phyloP scores from a whole-genome alignment of 2,113 vertebrate species.

The Saccopteryx bilineata region DNA sequence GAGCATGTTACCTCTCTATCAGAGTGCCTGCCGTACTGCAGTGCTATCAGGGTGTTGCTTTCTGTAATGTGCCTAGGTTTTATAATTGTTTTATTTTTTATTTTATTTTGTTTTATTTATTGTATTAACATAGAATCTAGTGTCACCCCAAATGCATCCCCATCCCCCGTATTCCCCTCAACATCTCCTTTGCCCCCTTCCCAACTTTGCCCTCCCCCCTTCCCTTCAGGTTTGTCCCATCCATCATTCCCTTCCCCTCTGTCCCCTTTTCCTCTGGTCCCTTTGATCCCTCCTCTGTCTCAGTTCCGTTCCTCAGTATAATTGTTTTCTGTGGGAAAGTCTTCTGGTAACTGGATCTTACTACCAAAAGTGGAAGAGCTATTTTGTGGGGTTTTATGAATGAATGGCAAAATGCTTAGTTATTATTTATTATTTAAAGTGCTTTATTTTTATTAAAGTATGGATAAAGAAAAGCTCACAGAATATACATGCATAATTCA shows the following conservation, averaged over 20 bases:
- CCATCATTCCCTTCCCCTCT: too few species aligned
- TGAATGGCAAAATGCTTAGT: neutral
- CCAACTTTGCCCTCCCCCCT: too few species aligned
- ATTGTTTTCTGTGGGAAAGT: neutral
- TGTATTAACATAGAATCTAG: too few species aligned
- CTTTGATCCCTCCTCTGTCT: too few species aligned
- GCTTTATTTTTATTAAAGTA: neutral
- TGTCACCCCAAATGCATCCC: too few species aligned
- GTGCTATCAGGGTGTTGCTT: neutral
- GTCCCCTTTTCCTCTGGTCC: too few species aligned
- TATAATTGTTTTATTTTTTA: neutral
- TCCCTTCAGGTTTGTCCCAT: too few species aligned
- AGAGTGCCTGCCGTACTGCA: neutral
- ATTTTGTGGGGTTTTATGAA: neutral
- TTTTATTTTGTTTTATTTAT: too few species aligned
- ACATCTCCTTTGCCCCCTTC: too few species aligned
- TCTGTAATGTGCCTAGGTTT: neutral
- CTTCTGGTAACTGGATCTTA: neutral
- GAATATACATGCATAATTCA: constrained; percentile 32
- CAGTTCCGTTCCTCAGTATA: neutral
- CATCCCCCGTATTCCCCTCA: too few species aligned
- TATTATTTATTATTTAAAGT: neutral
- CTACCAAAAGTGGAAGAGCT: neutral
- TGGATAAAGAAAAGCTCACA: constrained; percentile 6
- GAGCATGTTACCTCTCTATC: neutral